Evolutionary conservation across 2,888 invertebrate genomes (phyloP).

Genomic region (Thereva nobilitata): DNA sequence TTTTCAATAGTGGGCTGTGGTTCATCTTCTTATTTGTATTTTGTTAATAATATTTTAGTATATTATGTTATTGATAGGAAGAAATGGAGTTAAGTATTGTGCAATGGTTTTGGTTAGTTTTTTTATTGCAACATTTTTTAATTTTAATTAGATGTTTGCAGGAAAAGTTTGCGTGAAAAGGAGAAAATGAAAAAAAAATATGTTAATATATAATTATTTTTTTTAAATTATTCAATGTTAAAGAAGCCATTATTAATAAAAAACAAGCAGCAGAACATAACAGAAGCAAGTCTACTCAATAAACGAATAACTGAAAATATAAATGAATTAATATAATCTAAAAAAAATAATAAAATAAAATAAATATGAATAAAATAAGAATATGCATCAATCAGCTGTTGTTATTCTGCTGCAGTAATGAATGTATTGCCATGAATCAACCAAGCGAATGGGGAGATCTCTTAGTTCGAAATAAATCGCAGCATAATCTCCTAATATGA

Average conservation of each 20-base stretch:
- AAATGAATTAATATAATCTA: conserved; percentile 13
- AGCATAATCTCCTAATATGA: too few relatives aligned
- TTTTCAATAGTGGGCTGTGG: conserved; percentile 30
- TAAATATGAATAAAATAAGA: too few relatives aligned
- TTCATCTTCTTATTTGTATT: conserved; percentile 30
- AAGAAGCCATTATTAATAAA: conserved; percentile 8
- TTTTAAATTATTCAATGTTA: conserved; percentile 1
- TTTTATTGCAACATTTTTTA: conserved; percentile 14
- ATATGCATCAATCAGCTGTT: too few relatives aligned
- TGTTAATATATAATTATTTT: conserved; percentile 18
- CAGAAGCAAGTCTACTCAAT: conserved; percentile 4
- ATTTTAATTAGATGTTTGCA: background rate
- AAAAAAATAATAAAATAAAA: conserved; percentile 1
- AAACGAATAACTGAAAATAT: conserved; percentile 23
- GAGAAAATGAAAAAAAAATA: conserved; percentile 17
- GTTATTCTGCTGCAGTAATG: too few relatives aligned
- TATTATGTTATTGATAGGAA: background rate
- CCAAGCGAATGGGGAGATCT: too few relatives aligned
- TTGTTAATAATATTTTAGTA: background rate
- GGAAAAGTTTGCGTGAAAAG: conserved; percentile 33
- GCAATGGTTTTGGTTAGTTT: conserved; percentile 21
- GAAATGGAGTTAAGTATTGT: background rate
- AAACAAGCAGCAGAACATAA: conserved; percentile 10
- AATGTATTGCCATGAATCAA: too few relatives aligned
- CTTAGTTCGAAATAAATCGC: too few relatives aligned